Evolutionary conservation across 1,140 invertebrate species (phyloP).

Genomic region (Battus philenor): DNA sequence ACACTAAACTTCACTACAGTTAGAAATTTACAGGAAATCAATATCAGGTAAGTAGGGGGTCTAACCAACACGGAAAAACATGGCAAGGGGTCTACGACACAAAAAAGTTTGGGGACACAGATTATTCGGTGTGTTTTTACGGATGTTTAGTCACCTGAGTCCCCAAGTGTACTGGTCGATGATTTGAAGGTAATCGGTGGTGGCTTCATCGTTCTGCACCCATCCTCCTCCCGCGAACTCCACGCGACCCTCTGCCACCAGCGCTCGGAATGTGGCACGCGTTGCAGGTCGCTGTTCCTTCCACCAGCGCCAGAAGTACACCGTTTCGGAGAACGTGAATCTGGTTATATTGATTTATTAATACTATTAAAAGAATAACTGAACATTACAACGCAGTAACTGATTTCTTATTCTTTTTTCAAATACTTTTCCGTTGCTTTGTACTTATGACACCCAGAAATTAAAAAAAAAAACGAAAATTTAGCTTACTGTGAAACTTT

Average conservation of each 20-base stretch:
- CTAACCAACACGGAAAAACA: too few relatives aligned
- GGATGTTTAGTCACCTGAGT: constrained; percentile 73
- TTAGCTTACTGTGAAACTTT: too few relatives aligned
- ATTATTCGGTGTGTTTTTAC: too few relatives aligned
- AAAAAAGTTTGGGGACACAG: too few relatives aligned
- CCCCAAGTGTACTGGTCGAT: constrained; percentile 89
- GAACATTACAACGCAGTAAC: background rate
- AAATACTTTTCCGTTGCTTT: background rate
- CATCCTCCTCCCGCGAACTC: constrained; percentile 85
- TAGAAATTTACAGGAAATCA: too few relatives aligned
- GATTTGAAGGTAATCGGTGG: constrained; percentile 87
- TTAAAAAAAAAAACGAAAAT: too few relatives aligned
- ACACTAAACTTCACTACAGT: too few relatives aligned
- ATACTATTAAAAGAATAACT: too few relatives aligned
- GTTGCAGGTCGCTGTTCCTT: constrained; percentile 77
- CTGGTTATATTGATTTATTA: constrained; percentile 41
- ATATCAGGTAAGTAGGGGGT: too few relatives aligned
- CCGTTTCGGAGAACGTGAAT: constrained; percentile 84
- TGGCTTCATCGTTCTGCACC: constrained; percentile 87
- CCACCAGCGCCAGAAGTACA: constrained; percentile 95
- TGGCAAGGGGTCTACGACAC: too few relatives aligned
- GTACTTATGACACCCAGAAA: too few relatives aligned
- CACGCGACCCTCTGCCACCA: constrained; percentile 79
- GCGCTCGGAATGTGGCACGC: constrained; percentile 67
- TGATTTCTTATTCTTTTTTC: background rate